Base-by-base conservation (phyloP, 2,888 invertebrate genomes). In the Catocala nupta region DNA sequence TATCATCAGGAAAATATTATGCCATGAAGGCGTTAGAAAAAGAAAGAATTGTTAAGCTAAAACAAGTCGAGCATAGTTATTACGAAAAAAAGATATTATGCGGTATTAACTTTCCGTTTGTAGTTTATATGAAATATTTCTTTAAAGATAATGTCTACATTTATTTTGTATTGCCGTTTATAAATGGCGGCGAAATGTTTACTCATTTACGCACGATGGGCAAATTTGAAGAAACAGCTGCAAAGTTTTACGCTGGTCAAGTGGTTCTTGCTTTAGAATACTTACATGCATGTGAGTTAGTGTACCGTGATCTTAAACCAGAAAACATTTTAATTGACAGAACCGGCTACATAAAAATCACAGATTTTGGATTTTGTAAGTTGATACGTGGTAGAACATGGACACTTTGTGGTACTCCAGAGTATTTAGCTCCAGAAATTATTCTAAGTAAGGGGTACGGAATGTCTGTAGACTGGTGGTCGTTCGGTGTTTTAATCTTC, bases 291-390 rank as follows among this genome's bases (percentile, higher is more conserved):
- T 96, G 98, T 83, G 97, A 97, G 81, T 92, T 99, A 66, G 95
- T 99, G 16, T 99, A 99, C 87, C 95, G 99, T 42, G 98, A 99
- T 89, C 91, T 99, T 65, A 99, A 99, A 85, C 98, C 98, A 0
- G 98, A 99, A 90, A 99, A 99, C 87, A 96, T 99, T 65, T 93
- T 99, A 71, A 95, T 99, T 56, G 97, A 98, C 82, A 87, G 91
- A 68, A 94, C 92, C 16, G 98, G 98, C 0, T 98, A 98, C 80
- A 89, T 97, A 2, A 96, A 98, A 95, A 95, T 99, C 59, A 98
- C 98, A 1, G 99, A 99, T 90, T 98, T 99, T 86, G 99, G 99
- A 36, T 99, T 99, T 91, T 97, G 98, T 77, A 99, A 99, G 91
- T 91, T 96, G 60, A 94, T 96, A 48, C 94, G 94, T 45, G 95